Percentiles rank a stretch among this genome's conserved stretches.
Conservation (phyloP, 2,797 vertebrate genomes). For the Choloepus didactylus region DNA sequence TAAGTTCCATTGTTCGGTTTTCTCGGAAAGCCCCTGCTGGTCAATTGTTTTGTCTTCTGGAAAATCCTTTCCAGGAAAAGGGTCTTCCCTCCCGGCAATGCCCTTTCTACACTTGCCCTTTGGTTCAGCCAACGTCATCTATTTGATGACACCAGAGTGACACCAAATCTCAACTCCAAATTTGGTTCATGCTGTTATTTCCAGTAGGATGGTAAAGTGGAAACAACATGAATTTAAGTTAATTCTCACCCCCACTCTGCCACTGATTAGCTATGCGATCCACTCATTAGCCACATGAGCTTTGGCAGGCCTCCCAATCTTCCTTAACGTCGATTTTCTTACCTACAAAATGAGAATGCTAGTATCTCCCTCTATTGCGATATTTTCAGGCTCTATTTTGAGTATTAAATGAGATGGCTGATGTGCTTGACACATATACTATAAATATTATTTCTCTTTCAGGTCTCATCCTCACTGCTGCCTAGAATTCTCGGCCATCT, state of each 20-base stretch:
- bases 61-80: too few relatives aligned
- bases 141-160: slow-evolving; percentile 31
- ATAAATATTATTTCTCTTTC: neutral
- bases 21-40: too few relatives aligned
- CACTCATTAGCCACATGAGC: neutral
- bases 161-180: neutral
- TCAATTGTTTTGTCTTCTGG: too few relatives aligned
- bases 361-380: neutral
- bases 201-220: neutral
- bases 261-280: slow-evolving; percentile 9
- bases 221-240: slow-evolving; percentile 37
- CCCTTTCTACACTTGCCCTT: slow-evolving; percentile 20
- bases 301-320: neutral
- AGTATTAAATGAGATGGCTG: slow-evolving; percentile 18
- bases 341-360: neutral
- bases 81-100: too few relatives aligned
- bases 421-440: neutral
- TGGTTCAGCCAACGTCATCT: neutral
- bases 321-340: slow-evolving; percentile 34
- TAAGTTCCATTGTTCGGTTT: too few relatives aligned
- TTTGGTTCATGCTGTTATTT: neutral
- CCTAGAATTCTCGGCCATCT: neutral
- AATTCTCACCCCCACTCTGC: neutral
- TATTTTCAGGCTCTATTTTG: slow-evolving; percentile 39
- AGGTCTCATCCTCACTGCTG: slow-evolving; percentile 11